phyloP scores from a whole-genome alignment of 2,113 vertebrate genomes.

The Choloepus hoffmanni region DNA sequence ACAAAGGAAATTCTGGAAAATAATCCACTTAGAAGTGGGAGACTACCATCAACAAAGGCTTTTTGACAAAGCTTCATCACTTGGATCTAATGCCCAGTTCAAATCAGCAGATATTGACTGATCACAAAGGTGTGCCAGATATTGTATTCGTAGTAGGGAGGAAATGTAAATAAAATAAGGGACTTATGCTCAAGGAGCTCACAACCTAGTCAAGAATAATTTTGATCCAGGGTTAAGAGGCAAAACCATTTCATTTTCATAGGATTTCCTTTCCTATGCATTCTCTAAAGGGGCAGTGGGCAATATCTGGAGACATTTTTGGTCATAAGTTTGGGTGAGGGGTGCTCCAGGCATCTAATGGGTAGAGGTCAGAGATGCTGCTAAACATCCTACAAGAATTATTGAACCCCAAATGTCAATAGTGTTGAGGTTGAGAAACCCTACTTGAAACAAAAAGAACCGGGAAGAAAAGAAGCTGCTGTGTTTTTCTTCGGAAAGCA shows the following conservation, averaged over 20 bases:
- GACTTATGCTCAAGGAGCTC: background rate
- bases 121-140: background rate
- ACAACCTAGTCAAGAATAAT: background rate
- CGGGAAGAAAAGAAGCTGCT: background rate
- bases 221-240: background rate
- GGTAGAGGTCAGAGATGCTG: background rate
- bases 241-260: background rate
- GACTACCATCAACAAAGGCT: background rate
- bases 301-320: background rate
- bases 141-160: background rate
- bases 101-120: background rate
- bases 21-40: background rate
- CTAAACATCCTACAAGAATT: background rate
- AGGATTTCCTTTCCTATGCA: background rate
- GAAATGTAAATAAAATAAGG: background rate
- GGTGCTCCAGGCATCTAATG: background rate
- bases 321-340: background rate
- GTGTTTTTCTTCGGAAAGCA: background rate
- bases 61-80: background rate
- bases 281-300: background rate
- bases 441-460: background rate
- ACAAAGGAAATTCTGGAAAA: background rate
- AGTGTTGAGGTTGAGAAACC: background rate
- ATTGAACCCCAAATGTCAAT: background rate
- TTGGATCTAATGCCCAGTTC: background rate